These are phyloP conservation scores for Vulpes vulpes DNA, from an alignment of 2,113 vertebrate species.

Conservation along the genomic window DNA sequence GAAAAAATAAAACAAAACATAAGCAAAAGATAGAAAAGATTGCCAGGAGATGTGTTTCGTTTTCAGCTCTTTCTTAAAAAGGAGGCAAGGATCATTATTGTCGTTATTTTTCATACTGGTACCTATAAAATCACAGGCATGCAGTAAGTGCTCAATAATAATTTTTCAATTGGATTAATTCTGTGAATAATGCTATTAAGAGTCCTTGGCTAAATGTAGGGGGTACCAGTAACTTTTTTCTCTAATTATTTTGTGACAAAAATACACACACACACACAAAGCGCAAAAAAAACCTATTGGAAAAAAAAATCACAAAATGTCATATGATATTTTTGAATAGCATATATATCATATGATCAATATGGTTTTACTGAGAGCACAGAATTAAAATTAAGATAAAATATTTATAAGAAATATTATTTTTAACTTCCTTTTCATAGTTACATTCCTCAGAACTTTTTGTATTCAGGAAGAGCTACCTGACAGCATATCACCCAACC, in stretches of 20 bases:
- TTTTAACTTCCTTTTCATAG: neutral
- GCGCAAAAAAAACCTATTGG: neutral
- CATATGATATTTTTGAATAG: neutral
- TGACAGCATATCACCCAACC: neutral
- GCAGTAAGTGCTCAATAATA: neutral
- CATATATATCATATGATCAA: constrained; percentile 27
- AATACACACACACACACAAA: neutral
- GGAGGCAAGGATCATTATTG: neutral
- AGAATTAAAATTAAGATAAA: constrained; percentile 54
- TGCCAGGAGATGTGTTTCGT: neutral
- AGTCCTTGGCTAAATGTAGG: neutral
- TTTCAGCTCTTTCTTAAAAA: constrained; percentile 34
- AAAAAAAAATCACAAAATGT: neutral
- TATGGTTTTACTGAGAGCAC: neutral
- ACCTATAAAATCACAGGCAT: neutral
- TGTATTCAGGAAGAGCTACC: neutral
- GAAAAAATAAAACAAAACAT: neutral
- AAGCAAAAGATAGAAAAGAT: neutral
- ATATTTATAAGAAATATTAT: neutral
- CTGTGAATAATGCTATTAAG: constrained; percentile 19
- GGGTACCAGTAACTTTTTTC: neutral
- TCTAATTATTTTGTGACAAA: neutral
- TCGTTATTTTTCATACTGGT: neutral
- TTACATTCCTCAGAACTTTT: neutral
- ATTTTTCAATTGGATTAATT: neutral